Percentiles rank a stretch among this genome's conserved stretches.
Conservation (phyloP, 2,888 invertebrate genomes). For the Rhyacophila evoluta region DNA sequence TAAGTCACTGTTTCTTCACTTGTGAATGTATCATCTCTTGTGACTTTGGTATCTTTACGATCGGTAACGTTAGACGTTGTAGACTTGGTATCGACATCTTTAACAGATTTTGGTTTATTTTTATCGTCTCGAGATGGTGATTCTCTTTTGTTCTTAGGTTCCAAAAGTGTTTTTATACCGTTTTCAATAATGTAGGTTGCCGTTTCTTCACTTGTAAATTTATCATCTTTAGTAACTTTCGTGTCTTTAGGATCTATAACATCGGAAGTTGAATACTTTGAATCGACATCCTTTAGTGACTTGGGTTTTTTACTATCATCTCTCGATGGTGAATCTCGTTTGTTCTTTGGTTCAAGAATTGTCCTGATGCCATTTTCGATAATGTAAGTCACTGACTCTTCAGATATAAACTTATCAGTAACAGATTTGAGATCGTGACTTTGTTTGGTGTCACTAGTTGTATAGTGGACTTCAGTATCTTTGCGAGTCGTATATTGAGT, state of each 20-base stretch:
- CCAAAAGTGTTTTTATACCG: slow-evolving; percentile 43
- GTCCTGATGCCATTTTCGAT: slow-evolving; percentile 49
- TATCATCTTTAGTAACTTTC: slow-evolving; percentile 17
- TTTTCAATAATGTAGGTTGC: slow-evolving; percentile 45
- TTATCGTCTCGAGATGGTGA: slow-evolving; percentile 10
- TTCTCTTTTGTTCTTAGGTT: slow-evolving; percentile 25
- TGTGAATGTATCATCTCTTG: neutral
- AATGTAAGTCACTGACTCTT: slow-evolving; percentile 43
- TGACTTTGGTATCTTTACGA: neutral
- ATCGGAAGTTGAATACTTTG: neutral
- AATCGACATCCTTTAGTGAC: neutral
- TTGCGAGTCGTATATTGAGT: neutral
- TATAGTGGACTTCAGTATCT: neutral
- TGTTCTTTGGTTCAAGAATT: slow-evolving; percentile 23
- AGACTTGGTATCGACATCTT: neutral
- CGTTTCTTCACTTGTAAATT: neutral
- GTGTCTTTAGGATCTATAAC: slow-evolving; percentile 3
- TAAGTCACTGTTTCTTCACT: neutral
- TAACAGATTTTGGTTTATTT: neutral
- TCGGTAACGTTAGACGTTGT: neutral
- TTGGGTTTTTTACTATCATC: neutral
- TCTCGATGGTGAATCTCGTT: neutral
- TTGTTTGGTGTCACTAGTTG: neutral
- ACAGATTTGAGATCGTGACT: slow-evolving; percentile 29
- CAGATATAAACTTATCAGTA: slow-evolving; percentile 29